Evolutionary conservation across 1,140 invertebrate species (phyloP).

Genomic region (Sinonovacula constricta): DNA sequence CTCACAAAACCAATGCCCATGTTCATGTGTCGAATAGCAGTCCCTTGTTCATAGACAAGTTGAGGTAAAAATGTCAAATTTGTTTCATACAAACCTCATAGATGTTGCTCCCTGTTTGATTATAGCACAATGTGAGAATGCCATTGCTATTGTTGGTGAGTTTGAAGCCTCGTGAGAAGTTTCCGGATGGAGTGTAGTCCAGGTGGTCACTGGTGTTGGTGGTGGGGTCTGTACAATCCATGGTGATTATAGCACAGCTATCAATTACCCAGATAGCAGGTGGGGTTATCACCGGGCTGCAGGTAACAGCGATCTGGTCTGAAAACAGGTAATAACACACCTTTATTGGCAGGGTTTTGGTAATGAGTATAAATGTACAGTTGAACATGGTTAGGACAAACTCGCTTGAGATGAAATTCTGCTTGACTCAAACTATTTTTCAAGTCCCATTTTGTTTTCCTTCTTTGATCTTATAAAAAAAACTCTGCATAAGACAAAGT

Average conservation of each 20-base stretch:
- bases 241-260: slow-evolving; percentile 19
- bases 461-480: no score
- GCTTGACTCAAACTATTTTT: no score
- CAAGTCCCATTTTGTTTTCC: no score
- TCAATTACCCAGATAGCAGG: slow-evolving; percentile 20
- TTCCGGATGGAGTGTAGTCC: background rate
- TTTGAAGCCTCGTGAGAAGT: slow-evolving; percentile 6
- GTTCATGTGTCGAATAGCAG: no score
- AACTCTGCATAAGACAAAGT: no score
- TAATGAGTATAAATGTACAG: no score
- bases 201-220: background rate
- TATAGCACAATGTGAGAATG: slow-evolving; percentile 14
- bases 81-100: slow-evolving; percentile 9
- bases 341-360: no score
- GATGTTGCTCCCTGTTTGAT: background rate
- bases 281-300: slow-evolving; percentile 10
- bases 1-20: no score
- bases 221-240: slow-evolving; percentile 42
- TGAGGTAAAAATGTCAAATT: background rate
- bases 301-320: slow-evolving; percentile 17
- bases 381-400: no score
- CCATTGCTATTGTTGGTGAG: background rate
- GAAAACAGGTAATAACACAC: background rate
- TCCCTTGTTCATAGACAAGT: no score
- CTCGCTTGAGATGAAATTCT: no score